Conservation (phyloP, 1,140 invertebrate genomes). For the Drosophila guanche region DNA sequence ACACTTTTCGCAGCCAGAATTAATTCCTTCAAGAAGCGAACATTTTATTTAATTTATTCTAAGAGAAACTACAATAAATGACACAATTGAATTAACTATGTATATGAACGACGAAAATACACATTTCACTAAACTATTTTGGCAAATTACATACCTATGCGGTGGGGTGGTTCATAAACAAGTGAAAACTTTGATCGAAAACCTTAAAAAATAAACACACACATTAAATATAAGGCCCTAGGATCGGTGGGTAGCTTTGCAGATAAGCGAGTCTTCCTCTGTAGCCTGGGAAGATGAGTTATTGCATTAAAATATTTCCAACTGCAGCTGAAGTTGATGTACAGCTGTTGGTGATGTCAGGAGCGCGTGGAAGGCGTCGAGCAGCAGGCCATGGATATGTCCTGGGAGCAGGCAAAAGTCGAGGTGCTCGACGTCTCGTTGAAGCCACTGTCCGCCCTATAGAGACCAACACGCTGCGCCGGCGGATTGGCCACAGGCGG, state of each 20-base stretch:
- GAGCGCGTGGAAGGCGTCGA: conserved; percentile 73
- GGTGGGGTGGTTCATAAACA: no score
- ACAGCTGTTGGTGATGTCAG: conserved; percentile 19
- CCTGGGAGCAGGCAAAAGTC: conserved; percentile 56
- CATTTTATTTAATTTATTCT: background rate
- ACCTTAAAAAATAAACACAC: conserved; percentile 23
- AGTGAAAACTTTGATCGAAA: background rate
- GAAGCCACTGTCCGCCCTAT: conserved; percentile 80
- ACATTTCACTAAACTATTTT: conserved; percentile 38
- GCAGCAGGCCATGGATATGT: conserved; percentile 70
- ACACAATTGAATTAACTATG: background rate
- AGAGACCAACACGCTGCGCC: conserved; percentile 42
- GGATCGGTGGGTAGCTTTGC: conserved; percentile 37
- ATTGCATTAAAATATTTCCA: conserved; percentile 43
- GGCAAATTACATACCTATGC: conserved; percentile 1
- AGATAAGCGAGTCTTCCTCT: conserved; percentile 32
- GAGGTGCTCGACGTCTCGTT: conserved; percentile 78
- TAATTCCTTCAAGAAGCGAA: no score
- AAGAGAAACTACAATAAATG: conserved; percentile 2
- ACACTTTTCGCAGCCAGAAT: no score
- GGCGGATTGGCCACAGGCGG: background rate
- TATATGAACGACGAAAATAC: background rate
- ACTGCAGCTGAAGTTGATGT: background rate
- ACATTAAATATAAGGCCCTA: conserved; percentile 22
- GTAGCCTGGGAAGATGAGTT: conserved; percentile 33